Percentiles rank a stretch among this genome's conserved stretches.
These are phyloP conservation scores for Neodiprion lecontei DNA, from an alignment of 1,140 invertebrate species.

Conservation along the genomic window DNA sequence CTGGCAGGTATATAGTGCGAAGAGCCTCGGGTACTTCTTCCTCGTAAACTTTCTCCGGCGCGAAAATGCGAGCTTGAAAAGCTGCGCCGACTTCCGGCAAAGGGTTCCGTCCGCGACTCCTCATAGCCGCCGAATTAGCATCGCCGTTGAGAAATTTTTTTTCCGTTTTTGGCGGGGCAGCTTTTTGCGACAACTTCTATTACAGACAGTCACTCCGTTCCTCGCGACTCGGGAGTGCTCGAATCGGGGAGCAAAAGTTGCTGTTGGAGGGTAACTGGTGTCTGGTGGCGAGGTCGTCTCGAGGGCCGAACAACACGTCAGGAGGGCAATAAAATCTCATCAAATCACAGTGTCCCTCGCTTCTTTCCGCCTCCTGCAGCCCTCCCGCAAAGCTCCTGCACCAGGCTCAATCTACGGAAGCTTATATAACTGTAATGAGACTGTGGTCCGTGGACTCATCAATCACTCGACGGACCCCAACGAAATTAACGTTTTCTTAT, in stretches of 20 bases:
- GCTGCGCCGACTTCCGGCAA: neutral
- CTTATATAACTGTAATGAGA: constrained; percentile 65
- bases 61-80: too few species aligned
- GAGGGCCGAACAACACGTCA: constrained; percentile 40
- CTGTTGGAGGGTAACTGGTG: neutral
- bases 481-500: constrained; percentile 7
- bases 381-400: constrained; percentile 52
- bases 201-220: neutral
- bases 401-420: constrained; percentile 60
- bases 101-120: neutral
- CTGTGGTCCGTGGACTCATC: constrained; percentile 58
- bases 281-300: too few species aligned
- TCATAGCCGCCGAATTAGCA: neutral
- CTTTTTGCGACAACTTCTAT: too few species aligned
- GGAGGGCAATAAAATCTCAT: constrained; percentile 61
- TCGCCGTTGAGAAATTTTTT: neutral
- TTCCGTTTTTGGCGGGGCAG: neutral
- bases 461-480: constrained; percentile 54
- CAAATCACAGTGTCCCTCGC: constrained; percentile 52
- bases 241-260: neutral
- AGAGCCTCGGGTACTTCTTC: constrained; percentile 26
- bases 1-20: constrained; percentile 25
- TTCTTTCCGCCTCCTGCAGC: constrained; percentile 40
- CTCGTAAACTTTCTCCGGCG: constrained; percentile 39
- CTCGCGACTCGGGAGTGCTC: neutral